Percentiles rank a stretch among this genome's conserved stretches.
Evolutionary conservation across 1,140 invertebrate species (phyloP).

Genomic region (Ladona fulva): DNA sequence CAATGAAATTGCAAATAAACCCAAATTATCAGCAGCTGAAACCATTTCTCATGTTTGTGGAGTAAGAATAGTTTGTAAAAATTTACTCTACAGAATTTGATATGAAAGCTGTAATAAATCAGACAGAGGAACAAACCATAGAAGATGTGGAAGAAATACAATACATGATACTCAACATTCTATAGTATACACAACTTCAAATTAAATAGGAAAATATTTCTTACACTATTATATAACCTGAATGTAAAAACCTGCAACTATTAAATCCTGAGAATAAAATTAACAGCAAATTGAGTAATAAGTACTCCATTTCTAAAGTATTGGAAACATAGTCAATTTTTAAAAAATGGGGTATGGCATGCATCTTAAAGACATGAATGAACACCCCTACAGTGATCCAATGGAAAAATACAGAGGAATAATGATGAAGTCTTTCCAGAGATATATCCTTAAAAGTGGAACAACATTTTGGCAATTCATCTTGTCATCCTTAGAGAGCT

Average conservation of each 20-base stretch:
- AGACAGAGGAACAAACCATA: too few relatives aligned
- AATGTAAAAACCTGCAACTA: neutral
- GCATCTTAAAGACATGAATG: too few relatives aligned
- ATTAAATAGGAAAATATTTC: neutral
- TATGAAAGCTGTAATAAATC: too few relatives aligned
- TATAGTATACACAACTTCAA: neutral
- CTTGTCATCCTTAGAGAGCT: neutral
- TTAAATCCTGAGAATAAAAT: neutral
- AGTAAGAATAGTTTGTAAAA: too few relatives aligned
- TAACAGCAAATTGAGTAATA: neutral
- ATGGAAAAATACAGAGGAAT: neutral
- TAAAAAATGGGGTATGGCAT: too few relatives aligned
- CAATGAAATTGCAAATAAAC: neutral
- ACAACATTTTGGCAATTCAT: slow-evolving; percentile 7
- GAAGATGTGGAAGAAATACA: too few relatives aligned
- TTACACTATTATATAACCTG: neutral
- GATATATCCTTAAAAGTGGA: neutral
- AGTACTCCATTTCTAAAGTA: neutral
- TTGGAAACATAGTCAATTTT: too few relatives aligned
- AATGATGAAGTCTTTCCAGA: neutral
- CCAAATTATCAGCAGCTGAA: neutral
- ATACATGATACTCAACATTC: too few relatives aligned
- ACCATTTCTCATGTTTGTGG: neutral
- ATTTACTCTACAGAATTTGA: too few relatives aligned
- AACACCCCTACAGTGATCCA: too few relatives aligned